A percentile compares a stretch with the other conserved stretches of the same genome.
Conservation (phyloP, 2,888 invertebrate genomes). For the Oeneis ivallda region DNA sequence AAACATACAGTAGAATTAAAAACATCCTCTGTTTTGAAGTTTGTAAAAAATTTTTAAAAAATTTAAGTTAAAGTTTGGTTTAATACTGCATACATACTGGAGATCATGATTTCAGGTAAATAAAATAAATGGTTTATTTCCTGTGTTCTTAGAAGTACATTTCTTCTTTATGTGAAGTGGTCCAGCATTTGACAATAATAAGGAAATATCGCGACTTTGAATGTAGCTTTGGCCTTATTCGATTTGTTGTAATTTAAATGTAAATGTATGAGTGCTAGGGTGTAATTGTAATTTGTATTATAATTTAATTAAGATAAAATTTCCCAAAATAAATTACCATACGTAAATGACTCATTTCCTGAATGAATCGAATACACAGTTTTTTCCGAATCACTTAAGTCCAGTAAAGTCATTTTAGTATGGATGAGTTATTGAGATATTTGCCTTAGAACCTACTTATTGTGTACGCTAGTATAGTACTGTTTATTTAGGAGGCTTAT, state of each 20-base stretch:
- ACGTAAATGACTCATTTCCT: neutral
- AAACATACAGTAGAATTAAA: too few relatives aligned
- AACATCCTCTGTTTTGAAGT: too few relatives aligned
- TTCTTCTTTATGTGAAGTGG: too few relatives aligned
- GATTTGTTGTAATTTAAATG: constrained; percentile 21
- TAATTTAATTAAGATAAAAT: neutral
- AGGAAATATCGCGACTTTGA: neutral
- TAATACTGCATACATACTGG: too few relatives aligned
- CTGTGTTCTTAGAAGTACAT: too few relatives aligned
- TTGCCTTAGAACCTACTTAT: neutral
- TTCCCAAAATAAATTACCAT: neutral
- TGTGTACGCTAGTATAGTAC: constrained; percentile 12
- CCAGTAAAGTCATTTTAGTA: neutral
- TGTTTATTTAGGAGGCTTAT: constrained; percentile 23
- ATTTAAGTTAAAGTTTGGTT: too few relatives aligned
- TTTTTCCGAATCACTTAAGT: neutral
- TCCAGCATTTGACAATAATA: too few relatives aligned
- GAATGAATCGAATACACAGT: too few relatives aligned
- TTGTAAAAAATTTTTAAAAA: too few relatives aligned
- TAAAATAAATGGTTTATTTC: too few relatives aligned
- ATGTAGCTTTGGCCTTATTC: constrained; percentile 30
- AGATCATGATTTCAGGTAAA: too few relatives aligned
- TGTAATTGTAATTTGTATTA: constrained; percentile 17
- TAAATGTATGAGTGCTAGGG: constrained; percentile 6
- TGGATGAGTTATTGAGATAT: constrained; percentile 1